A percentile compares a stretch with the other conserved stretches of the same genome.
phyloP scores from a whole-genome alignment of 2,797 vertebrate genomes.

The Aplochiton taeniatus region DNA sequence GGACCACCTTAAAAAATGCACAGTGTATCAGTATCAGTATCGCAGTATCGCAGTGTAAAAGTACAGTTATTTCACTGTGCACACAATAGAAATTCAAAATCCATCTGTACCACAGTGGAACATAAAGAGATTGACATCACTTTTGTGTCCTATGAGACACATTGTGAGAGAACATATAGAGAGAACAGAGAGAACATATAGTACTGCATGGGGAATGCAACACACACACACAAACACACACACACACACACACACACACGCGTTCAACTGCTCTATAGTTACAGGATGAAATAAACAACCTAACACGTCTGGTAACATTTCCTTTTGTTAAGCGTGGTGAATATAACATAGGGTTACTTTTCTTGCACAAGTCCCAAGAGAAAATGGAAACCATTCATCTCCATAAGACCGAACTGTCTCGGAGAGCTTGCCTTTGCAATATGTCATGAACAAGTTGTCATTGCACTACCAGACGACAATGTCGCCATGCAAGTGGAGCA shows the following conservation, averaged over 20 bases:
- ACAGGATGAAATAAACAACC: slow-evolving; percentile 24
- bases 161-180: slow-evolving; percentile 1
- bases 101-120: too few species aligned
- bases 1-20: too few species aligned
- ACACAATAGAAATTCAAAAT: too few species aligned
- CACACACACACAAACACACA: slow-evolving; percentile 34
- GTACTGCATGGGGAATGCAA: slow-evolving; percentile 17
- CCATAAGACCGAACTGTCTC: slow-evolving; percentile 45
- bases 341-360: slow-evolving; percentile 54
- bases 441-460: slow-evolving; percentile 60
- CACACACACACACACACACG: slow-evolving; percentile 12
- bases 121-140: too few species aligned
- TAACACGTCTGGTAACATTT: slow-evolving; percentile 34
- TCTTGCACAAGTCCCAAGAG: slow-evolving; percentile 47
- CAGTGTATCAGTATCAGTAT: too few species aligned
- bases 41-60: too few species aligned
- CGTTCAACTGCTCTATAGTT: slow-evolving; percentile 40
- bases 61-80: too few species aligned
- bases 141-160: slow-evolving; percentile 24
- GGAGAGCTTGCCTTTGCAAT: slow-evolving; percentile 60
- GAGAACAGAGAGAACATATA: slow-evolving; percentile 21
- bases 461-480: slow-evolving; percentile 54
- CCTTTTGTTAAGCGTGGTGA: slow-evolving; percentile 38
- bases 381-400: slow-evolving; percentile 64
- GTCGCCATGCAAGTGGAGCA: slow-evolving; percentile 53